Percentiles rank a stretch among this genome's conserved stretches.
Conservation (phyloP, 2,888 invertebrate species). For the Odontocerum albicorne region DNA sequence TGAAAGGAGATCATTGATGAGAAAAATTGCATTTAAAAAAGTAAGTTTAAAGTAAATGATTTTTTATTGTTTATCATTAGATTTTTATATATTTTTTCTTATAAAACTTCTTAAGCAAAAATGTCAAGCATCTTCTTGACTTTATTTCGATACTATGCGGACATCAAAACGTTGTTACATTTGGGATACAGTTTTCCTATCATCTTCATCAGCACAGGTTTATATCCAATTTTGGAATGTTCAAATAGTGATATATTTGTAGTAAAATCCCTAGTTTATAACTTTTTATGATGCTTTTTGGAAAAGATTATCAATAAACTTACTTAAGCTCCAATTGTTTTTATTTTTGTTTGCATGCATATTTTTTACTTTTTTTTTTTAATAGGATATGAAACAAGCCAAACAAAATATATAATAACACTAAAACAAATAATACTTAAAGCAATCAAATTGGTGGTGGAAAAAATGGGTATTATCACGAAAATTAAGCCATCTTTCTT, state of each 20-base stretch:
- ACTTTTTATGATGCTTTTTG: conserved; percentile 24
- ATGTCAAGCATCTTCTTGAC: too few relatives aligned
- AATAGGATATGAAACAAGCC: neutral
- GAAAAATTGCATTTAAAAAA: too few relatives aligned
- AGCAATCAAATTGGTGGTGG: conserved; percentile 8
- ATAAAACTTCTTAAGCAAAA: too few relatives aligned
- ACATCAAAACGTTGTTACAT: too few relatives aligned
- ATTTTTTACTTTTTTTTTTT: neutral
- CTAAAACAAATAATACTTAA: neutral
- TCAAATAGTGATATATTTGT: conserved; percentile 17
- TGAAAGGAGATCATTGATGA: too few relatives aligned
- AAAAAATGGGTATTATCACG: too few relatives aligned
- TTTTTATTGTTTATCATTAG: too few relatives aligned
- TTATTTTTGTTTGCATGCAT: conserved; percentile 30
- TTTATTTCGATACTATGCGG: too few relatives aligned
- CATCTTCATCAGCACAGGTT: neutral
- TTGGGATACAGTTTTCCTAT: too few relatives aligned
- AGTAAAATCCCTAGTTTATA: conserved; percentile 16
- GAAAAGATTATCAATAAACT: conserved; percentile 18
- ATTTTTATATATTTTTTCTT: too few relatives aligned
- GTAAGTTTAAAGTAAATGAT: too few relatives aligned
- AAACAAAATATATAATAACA: conserved; percentile 1
- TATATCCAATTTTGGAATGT: neutral
- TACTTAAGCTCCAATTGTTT: conserved; percentile 24
- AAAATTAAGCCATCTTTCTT: too few relatives aligned